Evolutionary conservation across 1,140 invertebrate species (phyloP).

Genomic region (Drosophila suzukii): DNA sequence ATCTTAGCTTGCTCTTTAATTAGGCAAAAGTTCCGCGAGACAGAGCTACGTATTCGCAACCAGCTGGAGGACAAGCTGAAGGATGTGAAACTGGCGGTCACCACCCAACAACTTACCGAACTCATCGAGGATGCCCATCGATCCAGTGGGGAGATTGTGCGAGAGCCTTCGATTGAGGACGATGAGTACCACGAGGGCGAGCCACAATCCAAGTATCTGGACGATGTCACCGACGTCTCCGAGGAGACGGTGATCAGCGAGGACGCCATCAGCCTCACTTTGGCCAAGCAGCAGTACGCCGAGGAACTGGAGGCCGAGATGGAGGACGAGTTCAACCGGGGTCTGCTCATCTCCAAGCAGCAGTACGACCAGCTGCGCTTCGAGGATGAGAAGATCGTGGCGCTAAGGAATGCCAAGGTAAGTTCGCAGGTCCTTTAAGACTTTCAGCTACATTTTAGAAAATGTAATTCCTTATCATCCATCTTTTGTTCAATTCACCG

Average conservation of each 20-base stretch:
- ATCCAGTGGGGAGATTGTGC: slow-evolving; percentile 33
- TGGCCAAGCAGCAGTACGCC: slow-evolving; percentile 73
- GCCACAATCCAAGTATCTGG: slow-evolving; percentile 53
- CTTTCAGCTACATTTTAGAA: too few species aligned
- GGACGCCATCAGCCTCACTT: slow-evolving; percentile 60
- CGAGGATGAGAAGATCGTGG: slow-evolving; percentile 75
- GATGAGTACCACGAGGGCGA: slow-evolving; percentile 41
- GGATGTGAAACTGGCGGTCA: slow-evolving; percentile 13
- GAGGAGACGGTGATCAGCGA: slow-evolving; percentile 65
- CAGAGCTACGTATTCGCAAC: slow-evolving; percentile 73
- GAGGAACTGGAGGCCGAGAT: slow-evolving; percentile 71
- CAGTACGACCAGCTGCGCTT: slow-evolving; percentile 79
- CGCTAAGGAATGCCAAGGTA: slow-evolving; percentile 74
- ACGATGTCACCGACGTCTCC: slow-evolving; percentile 66
- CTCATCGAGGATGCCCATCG: slow-evolving; percentile 38
- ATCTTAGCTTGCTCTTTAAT: neutral
- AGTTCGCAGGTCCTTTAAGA: neutral
- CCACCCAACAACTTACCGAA: slow-evolving; percentile 34
- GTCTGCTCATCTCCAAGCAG: slow-evolving; percentile 70
- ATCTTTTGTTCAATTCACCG: too few species aligned
- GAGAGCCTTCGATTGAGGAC: slow-evolving; percentile 34
- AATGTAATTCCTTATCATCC: too few species aligned
- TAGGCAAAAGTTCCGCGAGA: slow-evolving; percentile 81
- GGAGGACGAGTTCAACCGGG: slow-evolving; percentile 75
- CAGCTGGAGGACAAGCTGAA: slow-evolving; percentile 69